Evolutionary conservation across 2,113 vertebrate genomes (phyloP).

Genomic region (Macrotis lagotis): DNA sequence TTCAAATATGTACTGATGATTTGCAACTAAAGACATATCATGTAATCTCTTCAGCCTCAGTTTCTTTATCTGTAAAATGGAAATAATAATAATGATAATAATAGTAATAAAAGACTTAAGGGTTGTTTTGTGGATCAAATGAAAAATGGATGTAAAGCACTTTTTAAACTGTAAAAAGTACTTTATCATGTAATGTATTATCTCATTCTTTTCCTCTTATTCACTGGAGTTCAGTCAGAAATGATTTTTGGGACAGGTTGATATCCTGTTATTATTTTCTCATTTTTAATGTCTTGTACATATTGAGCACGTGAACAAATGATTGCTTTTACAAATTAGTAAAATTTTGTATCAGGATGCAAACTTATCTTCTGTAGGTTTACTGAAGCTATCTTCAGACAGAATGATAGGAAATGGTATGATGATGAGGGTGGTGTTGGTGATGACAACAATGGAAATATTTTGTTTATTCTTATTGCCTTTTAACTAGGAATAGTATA

Average conservation of each 20-base stretch:
- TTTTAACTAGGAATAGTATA: neutral
- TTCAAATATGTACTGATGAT: neutral
- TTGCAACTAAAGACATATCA: neutral
- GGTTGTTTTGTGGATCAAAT: neutral
- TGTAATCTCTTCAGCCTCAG: neutral
- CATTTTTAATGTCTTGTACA: neutral
- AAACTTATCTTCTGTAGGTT: neutral
- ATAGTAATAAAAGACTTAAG: neutral
- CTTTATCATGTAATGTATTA: neutral
- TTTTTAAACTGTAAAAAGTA: neutral
- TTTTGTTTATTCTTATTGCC: neutral
- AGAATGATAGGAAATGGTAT: neutral
- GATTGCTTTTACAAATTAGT: neutral
- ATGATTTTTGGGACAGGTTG: neutral
- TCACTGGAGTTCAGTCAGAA: neutral
- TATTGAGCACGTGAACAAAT: neutral
- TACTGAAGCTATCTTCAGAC: neutral
- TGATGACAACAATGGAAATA: neutral
- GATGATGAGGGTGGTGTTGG: neutral
- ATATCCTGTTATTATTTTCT: neutral
- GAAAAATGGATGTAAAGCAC: neutral
- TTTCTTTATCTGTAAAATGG: neutral
- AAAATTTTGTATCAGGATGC: neutral
- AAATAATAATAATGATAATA: neutral
- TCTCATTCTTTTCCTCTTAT: neutral